Conservation (phyloP, 2,113 vertebrate genomes). For the Phaethornis superciliosus region DNA sequence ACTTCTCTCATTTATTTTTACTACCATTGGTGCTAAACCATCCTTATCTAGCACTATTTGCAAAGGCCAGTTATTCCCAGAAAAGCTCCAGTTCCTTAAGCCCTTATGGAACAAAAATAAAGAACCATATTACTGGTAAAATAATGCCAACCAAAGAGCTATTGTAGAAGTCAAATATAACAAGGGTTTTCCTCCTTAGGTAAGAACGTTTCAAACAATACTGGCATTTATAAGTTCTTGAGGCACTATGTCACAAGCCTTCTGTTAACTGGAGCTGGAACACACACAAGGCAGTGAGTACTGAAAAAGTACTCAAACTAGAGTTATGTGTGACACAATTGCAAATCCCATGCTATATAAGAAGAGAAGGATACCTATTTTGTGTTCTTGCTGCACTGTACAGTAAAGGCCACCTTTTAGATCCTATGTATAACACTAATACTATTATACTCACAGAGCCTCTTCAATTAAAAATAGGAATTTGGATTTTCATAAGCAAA, state of each 20-base stretch:
- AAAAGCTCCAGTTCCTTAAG: neutral
- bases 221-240: neutral
- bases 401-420: neutral
- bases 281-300: neutral
- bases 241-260: neutral
- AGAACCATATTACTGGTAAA: neutral
- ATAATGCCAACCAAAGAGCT: neutral
- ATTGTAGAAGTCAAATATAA: neutral
- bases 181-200: neutral
- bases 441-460: neutral
- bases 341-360: neutral
- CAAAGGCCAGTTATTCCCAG: neutral
- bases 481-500: neutral
- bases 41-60: neutral
- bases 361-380: neutral
- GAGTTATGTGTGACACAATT: accelerated
- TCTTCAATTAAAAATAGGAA: neutral
- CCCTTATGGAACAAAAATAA: neutral
- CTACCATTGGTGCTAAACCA: neutral
- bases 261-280: neutral
- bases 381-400: neutral
- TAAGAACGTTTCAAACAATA: neutral
- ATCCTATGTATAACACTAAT: neutral
- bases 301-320: neutral
- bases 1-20: neutral